Conservation (phyloP, 2,113 vertebrate species). For the Carassius gibelio region DNA sequence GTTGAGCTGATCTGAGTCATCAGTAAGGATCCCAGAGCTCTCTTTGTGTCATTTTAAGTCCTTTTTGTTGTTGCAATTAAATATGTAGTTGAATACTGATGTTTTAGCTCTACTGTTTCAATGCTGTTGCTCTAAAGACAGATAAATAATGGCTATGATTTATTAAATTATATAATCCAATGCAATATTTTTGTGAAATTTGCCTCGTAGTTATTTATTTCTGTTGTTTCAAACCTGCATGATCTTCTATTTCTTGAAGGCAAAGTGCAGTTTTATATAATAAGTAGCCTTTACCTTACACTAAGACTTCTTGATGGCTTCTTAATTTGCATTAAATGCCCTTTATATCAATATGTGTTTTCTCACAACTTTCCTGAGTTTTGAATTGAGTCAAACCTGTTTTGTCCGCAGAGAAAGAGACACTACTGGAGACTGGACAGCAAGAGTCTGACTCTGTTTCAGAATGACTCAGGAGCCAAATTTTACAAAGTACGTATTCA, state of each 20-base stretch:
- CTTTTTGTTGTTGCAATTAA: neutral
- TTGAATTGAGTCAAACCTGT: conserved; percentile 32
- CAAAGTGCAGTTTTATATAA: neutral
- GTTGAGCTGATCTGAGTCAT: neutral
- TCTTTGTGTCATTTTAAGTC: too few species aligned
- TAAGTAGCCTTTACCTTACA: neutral
- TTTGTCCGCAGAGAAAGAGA: conserved; percentile 86
- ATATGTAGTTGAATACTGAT: neutral
- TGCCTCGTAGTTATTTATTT: neutral
- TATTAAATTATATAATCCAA: neutral
- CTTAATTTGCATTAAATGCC: neutral
- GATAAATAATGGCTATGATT: neutral
- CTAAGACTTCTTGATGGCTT: neutral
- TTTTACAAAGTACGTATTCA: conserved; percentile 85
- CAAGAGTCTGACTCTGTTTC: conserved; percentile 94
- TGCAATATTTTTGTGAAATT: neutral
- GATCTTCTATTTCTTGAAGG: neutral
- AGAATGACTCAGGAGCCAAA: conserved; percentile 96
- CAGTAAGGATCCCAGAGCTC: neutral
- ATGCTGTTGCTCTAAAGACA: neutral
- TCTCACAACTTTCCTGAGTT: neutral
- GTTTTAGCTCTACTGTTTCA: neutral
- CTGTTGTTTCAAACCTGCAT: neutral
- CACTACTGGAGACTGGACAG: conserved; percentile 98
- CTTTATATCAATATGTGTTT: neutral